Percentiles rank a stretch among this genome's conserved stretches.
Evolutionary conservation across 2,888 invertebrate genomes (phyloP).

Genomic region (Molorchus minor): DNA sequence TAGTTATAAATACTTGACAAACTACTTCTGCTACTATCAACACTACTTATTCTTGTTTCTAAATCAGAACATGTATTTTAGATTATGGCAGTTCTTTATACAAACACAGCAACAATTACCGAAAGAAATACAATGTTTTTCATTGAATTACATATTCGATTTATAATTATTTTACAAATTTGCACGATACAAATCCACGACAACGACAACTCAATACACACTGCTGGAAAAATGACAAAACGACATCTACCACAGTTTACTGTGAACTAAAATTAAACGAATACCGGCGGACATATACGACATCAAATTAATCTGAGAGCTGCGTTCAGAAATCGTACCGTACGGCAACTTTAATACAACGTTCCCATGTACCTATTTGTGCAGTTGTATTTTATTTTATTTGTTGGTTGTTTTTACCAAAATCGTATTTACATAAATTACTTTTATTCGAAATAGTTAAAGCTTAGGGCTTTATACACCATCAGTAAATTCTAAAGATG

Average conservation of each 20-base stretch:
- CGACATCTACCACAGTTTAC: constrained; percentile 29
- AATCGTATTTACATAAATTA: too few species aligned
- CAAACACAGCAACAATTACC: constrained; percentile 17
- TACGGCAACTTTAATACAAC: too few species aligned
- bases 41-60: constrained; percentile 17
- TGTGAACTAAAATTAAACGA: constrained; percentile 4
- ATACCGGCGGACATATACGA: not conserved
- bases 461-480: too few species aligned
- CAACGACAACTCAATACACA: constrained; percentile 38
- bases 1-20: constrained; percentile 27
- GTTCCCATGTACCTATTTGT: too few species aligned
- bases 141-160: constrained; percentile 32
- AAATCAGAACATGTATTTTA: constrained; percentile 9
- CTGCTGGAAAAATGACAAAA: constrained; percentile 31
- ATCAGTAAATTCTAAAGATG: too few species aligned
- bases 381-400: too few species aligned
- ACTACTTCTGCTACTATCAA: constrained; percentile 28
- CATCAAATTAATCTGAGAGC: too few species aligned
- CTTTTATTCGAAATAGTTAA: too few species aligned
- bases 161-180: constrained; percentile 21
- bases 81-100: not conserved
- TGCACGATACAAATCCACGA: constrained; percentile 28
- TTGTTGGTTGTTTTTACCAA: too few species aligned
- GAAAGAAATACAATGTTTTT: constrained; percentile 30
- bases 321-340: too few species aligned